These are phyloP conservation scores for Julus scandinavius DNA, from an alignment of 2,888 invertebrate species.

Conservation along the genomic window DNA sequence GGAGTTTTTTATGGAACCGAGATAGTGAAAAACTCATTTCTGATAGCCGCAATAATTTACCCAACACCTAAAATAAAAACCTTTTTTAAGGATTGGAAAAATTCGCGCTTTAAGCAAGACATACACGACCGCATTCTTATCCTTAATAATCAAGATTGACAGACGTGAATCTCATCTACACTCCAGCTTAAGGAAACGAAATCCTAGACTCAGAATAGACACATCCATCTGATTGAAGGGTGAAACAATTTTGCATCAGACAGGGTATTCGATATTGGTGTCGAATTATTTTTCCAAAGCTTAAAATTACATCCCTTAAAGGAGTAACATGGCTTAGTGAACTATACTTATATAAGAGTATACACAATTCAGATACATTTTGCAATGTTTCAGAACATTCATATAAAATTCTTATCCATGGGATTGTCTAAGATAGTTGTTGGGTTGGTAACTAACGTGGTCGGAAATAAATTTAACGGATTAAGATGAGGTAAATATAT, in stretches of 20 bases:
- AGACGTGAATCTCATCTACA: constrained; percentile 2
- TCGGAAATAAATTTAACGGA: background rate
- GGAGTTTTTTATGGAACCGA: background rate
- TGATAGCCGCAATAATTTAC: constrained; percentile 21
- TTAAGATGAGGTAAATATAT: background rate
- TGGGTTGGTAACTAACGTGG: background rate
- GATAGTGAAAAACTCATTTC: background rate
- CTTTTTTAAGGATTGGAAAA: background rate
- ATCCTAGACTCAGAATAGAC: background rate
- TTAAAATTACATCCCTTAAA: too few species aligned
- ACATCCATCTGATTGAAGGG: background rate
- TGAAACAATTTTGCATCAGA: too few species aligned
- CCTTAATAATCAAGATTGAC: constrained; percentile 12
- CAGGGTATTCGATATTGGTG: too few species aligned
- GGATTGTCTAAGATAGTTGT: too few species aligned
- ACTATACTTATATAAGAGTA: too few species aligned
- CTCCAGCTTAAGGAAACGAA: background rate
- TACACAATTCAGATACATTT: too few species aligned
- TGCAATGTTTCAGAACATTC: too few species aligned
- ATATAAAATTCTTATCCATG: too few species aligned
- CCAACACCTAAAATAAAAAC: background rate
- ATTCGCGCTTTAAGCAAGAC: background rate
- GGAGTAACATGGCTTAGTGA: too few species aligned
- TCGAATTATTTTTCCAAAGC: too few species aligned
- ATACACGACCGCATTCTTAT: background rate